Base-by-base conservation (phyloP, 2,113 vertebrate species). In the Ailurus styani region DNA sequence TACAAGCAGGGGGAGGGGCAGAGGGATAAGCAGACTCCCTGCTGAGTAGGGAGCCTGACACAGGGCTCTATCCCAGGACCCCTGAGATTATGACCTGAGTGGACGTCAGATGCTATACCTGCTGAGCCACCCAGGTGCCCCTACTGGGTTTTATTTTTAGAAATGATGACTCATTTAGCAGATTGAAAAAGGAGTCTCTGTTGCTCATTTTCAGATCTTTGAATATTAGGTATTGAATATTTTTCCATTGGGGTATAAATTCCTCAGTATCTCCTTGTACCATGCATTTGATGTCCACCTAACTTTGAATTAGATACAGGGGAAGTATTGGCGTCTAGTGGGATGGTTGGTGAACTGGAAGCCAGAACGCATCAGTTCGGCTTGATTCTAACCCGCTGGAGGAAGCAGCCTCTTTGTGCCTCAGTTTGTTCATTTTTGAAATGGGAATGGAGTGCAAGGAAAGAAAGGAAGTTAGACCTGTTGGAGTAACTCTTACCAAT, bases 381-480 rank as follows among this genome's bases (percentile, higher is more conserved):
- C 47, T 42, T 50, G 37, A 45, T 50, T 60, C 78, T 47, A 25
- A 81, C 14, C 70, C 17, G 8, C 13, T 6, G 47, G 55, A 82
- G 40, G 55, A 87, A 92, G 68, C 34, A 72, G 34, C 7, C 47
- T 86, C 62, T 95, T 83, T 42, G 57, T 78, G 57, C 23, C 42
- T 95, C 40, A 25, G 42, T 90, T 55, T 91, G 40, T 68, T 87
- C 34, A 60, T 84, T 68, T 94, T 83, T 93, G 91, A 89, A 94
- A 66, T 78, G 42, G 60, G 40, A 37, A 42, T 50, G 42, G 72
- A 50, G 7, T 50, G 50, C 6, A 64, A 91, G 60, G n/a, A 82
- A 89, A 52, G 60, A 82, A 75, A n/a, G 37, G 21, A 50, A 66
- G 47, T 70, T 40, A 42, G 34, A 21, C n/a, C 72, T 84, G 10